Evolutionary conservation across 2,113 vertebrate species (phyloP).

Genomic region (Ceuthmochares aereus): DNA sequence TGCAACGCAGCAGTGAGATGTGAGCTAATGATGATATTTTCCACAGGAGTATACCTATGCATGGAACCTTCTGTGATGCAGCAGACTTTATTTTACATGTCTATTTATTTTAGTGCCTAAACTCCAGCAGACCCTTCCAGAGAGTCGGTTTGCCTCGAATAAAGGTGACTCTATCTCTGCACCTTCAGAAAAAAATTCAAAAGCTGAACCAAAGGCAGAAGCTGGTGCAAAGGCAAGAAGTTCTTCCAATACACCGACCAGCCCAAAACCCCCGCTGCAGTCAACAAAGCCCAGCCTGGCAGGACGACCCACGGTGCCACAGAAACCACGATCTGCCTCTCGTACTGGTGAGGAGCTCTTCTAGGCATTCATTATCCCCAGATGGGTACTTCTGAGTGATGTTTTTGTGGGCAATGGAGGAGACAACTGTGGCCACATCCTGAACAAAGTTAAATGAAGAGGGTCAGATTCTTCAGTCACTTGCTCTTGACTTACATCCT

Average conservation of each 20-base stretch:
- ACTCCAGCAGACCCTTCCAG: conserved; percentile 73
- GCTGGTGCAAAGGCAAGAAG: conserved; percentile 75
- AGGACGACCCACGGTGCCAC: conserved; percentile 86
- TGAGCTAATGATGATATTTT: background rate
- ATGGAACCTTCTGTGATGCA: background rate
- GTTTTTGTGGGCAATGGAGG: background rate
- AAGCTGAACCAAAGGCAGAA: conserved; percentile 83
- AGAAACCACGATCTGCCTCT: conserved; percentile 86
- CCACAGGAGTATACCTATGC: background rate
- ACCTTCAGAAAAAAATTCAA: conserved; percentile 80
- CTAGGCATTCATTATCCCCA: background rate
- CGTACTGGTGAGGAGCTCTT: conserved; percentile 81
- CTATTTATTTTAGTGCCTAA: conserved; percentile 71
- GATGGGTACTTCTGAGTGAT: background rate
- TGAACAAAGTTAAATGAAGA: background rate
- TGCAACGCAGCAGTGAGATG: background rate
- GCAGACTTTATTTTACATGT: background rate
- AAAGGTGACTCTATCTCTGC: conserved; percentile 70
- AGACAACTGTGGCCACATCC: background rate
- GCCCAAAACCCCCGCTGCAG: conserved; percentile 86
- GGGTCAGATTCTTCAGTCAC: background rate
- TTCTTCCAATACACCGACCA: conserved; percentile 75
- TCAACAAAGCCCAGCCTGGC: conserved; percentile 83
- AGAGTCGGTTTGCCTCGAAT: conserved; percentile 73
- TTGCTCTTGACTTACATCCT: background rate